phyloP scores from a whole-genome alignment of 2,113 vertebrate genomes.

The Platanista minor region DNA sequence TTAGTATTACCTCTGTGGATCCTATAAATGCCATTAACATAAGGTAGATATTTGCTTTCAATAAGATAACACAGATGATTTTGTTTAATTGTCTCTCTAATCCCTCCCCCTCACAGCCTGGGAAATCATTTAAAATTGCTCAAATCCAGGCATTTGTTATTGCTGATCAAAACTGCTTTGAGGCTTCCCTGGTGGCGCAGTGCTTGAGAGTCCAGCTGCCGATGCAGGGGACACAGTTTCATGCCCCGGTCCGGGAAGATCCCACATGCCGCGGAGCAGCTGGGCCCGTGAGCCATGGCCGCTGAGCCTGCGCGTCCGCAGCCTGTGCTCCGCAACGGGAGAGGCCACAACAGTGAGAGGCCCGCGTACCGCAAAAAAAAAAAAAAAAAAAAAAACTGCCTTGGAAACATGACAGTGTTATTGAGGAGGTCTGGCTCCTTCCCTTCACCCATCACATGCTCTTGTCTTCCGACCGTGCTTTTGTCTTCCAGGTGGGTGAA shows the following conservation, averaged over 20 bases:
- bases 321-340: no score
- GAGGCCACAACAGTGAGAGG: no score
- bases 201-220: no score
- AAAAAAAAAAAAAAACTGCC: constrained; percentile 30
- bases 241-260: no score
- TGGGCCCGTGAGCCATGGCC: no score
- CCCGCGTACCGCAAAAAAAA: no score
- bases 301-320: no score
- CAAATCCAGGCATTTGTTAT: constrained; percentile 53
- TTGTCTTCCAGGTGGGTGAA: not conserved
- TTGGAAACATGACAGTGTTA: constrained; percentile 11
- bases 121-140: constrained; percentile 57
- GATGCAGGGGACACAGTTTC: no score
- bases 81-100: constrained; percentile 70
- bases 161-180: constrained; percentile 51
- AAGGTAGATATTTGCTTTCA: constrained; percentile 69
- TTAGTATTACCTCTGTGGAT: constrained; percentile 57
- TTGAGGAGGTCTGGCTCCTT: not conserved
- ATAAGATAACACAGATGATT: constrained; percentile 68
- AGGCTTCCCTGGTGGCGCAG: no score
- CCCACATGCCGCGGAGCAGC: no score
- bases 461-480: not conserved
- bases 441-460: not conserved
- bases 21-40: constrained; percentile 62
- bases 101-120: constrained; percentile 64